Percentiles rank a stretch among this genome's conserved stretches.
These are phyloP conservation scores for Eucriotettix oculatus DNA, from an alignment of 2,888 invertebrate genomes.

Conservation along the genomic window DNA sequence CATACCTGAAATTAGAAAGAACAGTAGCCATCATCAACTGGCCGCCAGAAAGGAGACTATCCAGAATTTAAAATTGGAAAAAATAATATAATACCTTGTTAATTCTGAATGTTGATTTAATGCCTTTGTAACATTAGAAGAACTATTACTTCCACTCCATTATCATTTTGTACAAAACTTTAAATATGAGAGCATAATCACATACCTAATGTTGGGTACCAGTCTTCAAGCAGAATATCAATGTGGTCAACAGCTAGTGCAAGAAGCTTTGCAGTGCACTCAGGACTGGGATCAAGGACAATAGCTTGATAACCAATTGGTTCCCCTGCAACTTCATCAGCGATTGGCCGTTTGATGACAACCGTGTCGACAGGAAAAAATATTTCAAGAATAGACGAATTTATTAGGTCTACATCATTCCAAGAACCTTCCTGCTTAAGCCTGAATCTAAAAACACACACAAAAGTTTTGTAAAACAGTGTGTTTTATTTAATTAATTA, in stretches of 20 bases:
- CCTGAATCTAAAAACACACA: slow-evolving; percentile 36
- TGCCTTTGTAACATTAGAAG: too few species aligned
- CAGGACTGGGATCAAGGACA: slow-evolving; percentile 60
- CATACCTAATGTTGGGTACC: slow-evolving; percentile 78
- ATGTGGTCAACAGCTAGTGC: slow-evolving; percentile 88
- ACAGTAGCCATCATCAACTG: too few species aligned
- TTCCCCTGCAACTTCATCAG: slow-evolving; percentile 24
- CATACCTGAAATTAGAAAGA: too few species aligned
- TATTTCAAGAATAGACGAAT: slow-evolving; percentile 72
- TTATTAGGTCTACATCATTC: slow-evolving; percentile 64
- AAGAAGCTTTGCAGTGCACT: slow-evolving; percentile 63
- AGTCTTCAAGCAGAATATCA: slow-evolving; percentile 90
- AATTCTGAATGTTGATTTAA: too few species aligned
- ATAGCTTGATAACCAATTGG: slow-evolving; percentile 45
- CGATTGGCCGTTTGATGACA: slow-evolving; percentile 34
- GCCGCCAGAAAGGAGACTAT: too few species aligned
- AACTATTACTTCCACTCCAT: too few species aligned
- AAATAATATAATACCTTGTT: too few species aligned
- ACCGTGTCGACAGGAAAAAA: slow-evolving; percentile 56
- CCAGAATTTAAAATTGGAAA: too few species aligned
- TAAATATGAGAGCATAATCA: background rate
- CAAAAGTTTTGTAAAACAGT: too few species aligned
- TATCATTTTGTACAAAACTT: too few species aligned
- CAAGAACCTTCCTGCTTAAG: slow-evolving; percentile 72
- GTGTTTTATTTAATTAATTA: background rate